These are phyloP conservation scores for Cheilosia grossa DNA, from an alignment of 2,888 invertebrate genomes.

Conservation along the genomic window DNA sequence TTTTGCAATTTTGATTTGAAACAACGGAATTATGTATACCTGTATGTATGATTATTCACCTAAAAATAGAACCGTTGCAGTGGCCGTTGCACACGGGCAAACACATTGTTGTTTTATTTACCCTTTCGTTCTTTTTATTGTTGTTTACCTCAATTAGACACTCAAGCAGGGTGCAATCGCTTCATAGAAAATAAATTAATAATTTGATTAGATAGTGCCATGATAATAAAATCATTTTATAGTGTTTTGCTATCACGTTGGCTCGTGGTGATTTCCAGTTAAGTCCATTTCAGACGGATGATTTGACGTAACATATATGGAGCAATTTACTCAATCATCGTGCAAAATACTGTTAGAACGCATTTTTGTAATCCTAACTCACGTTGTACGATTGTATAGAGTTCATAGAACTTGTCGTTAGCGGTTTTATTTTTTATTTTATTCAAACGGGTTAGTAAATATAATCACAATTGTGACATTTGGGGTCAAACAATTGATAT, in stretches of 20 bases:
- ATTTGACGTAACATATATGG: too few relatives aligned
- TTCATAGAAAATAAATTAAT: not conserved
- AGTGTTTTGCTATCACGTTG: slow-evolving; percentile 1
- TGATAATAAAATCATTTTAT: slow-evolving; percentile 6
- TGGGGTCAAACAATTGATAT: too few relatives aligned
- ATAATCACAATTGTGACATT: too few relatives aligned
- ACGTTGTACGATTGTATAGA: too few relatives aligned
- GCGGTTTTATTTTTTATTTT: too few relatives aligned
- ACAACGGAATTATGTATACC: not conserved
- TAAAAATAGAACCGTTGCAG: slow-evolving; percentile 22
- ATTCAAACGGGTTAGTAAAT: too few relatives aligned
- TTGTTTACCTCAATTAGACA: slow-evolving; percentile 10
- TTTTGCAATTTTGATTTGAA: slow-evolving; percentile 11
- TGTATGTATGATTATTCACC: not conserved
- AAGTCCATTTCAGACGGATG: too few relatives aligned
- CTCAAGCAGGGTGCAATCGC: not conserved
- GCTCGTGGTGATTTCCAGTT: not conserved
- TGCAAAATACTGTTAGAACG: too few relatives aligned
- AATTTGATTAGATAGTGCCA: slow-evolving; percentile 14
- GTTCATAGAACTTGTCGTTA: too few relatives aligned
- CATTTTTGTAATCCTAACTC: too few relatives aligned
- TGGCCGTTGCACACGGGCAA: not conserved
- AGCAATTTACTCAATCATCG: too few relatives aligned
- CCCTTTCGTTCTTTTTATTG: not conserved
- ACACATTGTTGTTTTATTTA: not conserved